A percentile compares a stretch with the other conserved stretches of the same genome.
Evolutionary conservation across 2,113 vertebrate genomes (phyloP).

Genomic region (Chaetura pelagica): DNA sequence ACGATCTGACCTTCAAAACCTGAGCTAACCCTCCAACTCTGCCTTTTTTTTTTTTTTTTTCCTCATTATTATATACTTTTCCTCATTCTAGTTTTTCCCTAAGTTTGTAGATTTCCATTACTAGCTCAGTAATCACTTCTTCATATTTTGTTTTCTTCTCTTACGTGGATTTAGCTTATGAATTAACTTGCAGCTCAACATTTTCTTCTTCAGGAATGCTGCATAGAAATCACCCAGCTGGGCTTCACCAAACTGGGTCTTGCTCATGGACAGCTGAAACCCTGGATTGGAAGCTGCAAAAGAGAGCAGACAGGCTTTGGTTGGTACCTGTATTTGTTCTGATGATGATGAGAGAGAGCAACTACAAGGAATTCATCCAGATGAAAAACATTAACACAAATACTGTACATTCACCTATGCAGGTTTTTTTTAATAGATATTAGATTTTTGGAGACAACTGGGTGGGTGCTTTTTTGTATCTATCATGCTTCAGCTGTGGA

Average conservation of each 20-base stretch:
- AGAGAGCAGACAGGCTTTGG: background rate
- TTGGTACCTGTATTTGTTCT: background rate
- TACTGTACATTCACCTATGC: background rate
- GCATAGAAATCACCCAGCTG: background rate
- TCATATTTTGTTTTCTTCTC: background rate
- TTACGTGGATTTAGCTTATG: background rate
- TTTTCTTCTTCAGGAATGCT: background rate
- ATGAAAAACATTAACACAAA: background rate
- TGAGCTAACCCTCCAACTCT: background rate
- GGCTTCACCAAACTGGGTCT: background rate
- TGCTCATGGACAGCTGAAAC: background rate
- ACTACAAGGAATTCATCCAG: background rate
- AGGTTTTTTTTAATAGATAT: background rate
- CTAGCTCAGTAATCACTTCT: background rate
- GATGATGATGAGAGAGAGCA: background rate
- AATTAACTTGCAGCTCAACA: background rate
- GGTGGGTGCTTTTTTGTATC: background rate
- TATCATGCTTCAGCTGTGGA: background rate
- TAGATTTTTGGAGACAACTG: background rate
- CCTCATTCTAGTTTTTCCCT: background rate
- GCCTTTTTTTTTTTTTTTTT: accelerated
- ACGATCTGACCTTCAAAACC: background rate
- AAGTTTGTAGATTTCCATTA: background rate
- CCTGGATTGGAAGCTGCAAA: background rate
- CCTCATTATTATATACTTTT: background rate